Percentiles rank a stretch among this genome's conserved stretches.
Conservation (phyloP, 2,888 invertebrate species). For the Cabera pusaria region DNA sequence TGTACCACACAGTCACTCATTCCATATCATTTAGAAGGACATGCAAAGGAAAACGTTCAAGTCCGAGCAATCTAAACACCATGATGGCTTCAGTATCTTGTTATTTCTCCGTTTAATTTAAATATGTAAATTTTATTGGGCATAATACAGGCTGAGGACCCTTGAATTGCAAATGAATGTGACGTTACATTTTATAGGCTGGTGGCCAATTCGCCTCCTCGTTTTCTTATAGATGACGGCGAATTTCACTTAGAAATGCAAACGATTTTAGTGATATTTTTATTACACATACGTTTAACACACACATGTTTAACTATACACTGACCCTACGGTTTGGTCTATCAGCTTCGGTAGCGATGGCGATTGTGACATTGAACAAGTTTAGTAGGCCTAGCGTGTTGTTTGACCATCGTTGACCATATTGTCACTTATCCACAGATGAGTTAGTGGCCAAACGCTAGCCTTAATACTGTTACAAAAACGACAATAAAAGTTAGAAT, state of each 20-base stretch:
- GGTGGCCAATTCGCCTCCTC: constrained; percentile 78
- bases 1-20: background rate
- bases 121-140: constrained; percentile 84
- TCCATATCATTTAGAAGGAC: constrained; percentile 8
- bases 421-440: too few relatives aligned
- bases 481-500: too few relatives aligned
- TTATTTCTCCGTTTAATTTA: constrained; percentile 82
- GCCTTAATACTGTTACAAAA: too few relatives aligned
- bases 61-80: constrained; percentile 60
- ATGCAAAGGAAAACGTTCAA: constrained; percentile 24
- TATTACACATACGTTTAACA: constrained; percentile 41
- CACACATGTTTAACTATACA: too few relatives aligned
- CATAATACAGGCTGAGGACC: constrained; percentile 80
- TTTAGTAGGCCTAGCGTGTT: too few relatives aligned
- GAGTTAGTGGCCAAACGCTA: too few relatives aligned
- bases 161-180: constrained; percentile 83
- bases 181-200: constrained; percentile 81
- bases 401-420: too few relatives aligned
- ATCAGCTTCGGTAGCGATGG: too few relatives aligned
- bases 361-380: too few relatives aligned
- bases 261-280: constrained; percentile 58
- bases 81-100: constrained; percentile 74
- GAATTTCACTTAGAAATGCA: constrained; percentile 73
- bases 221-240: constrained; percentile 68
- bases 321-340: too few relatives aligned